Base-by-base conservation (phyloP, 92 coral and sea anemone species). In the Pocillopora grandis region DNA sequence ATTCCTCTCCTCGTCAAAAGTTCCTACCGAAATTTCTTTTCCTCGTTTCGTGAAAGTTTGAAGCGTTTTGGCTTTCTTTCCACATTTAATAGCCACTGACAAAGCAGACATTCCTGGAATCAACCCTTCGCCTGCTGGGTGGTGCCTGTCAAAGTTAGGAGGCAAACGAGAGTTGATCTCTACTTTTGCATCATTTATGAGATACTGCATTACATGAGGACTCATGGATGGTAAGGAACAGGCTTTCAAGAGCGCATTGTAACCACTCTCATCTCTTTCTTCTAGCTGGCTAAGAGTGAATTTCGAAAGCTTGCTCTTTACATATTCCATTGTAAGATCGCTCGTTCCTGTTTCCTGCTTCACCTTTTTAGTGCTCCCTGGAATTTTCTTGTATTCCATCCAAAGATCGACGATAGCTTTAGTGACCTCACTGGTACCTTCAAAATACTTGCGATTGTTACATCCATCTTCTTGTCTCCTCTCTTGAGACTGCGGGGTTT, bases 241-340 rank as follows among this genome's bases (percentile, higher is more conserved):
- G 77, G 90, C 90, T 56, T 88, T 88, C 2, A 83, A 63, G 56
- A 88, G 84, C 35, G 90, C 90, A 27, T 59, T 88, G 76, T 76
- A 88, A 2, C 90, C 87, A 13, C 63, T 76, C 19, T 14, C 52
- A 33, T 88, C 90, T 9, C 31, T n/a, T 33, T 2, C 57, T 57
- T 70, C 21, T 17, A 81, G 71, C n/a, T 71, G 21, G 10, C 14
- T 57, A 1, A 0, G 0, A 21, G 11, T 14, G 19, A 71, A 71
- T 1, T 9, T 0, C 1, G 7, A 14, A 35, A 81, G 77, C 0
- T 12, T 20, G 18, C 15, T n/a, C 11, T 14, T 2, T 9, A 81
- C 58, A 20, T 70, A 9, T 0, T 60, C 70, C 12, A 5, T 37
- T 12, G 77, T 35, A 37, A 81, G 78, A 12, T 81, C 85, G 74